Percentiles rank a stretch among this genome's conserved stretches.
Conservation (phyloP, 2,888 invertebrate genomes). For the Microctonus brassicae region DNA sequence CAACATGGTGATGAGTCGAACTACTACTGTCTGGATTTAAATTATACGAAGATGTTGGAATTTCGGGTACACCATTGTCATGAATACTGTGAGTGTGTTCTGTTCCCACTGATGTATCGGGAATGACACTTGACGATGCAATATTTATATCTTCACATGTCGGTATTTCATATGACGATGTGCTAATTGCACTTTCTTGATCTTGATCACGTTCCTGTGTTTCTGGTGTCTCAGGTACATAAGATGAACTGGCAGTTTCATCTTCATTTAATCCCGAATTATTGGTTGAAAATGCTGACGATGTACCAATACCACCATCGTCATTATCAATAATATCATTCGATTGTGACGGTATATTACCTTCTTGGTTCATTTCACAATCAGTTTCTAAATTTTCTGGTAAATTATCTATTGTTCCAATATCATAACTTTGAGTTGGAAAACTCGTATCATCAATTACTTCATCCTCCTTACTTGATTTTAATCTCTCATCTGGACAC, state of each 20-base stretch:
- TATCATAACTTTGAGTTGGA: slow-evolving; percentile 65
- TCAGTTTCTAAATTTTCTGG: slow-evolving; percentile 60
- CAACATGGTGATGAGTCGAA: slow-evolving; percentile 58
- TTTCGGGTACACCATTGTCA: slow-evolving; percentile 65
- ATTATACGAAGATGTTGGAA: slow-evolving; percentile 65
- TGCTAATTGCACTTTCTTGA: slow-evolving; percentile 67
- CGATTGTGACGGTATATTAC: slow-evolving; percentile 64
- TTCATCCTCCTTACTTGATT: slow-evolving; percentile 44
- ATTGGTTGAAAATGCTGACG: slow-evolving; percentile 49
- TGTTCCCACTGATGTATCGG: slow-evolving; percentile 58
- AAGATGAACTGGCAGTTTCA: slow-evolving; percentile 66
- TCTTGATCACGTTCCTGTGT: slow-evolving; percentile 67
- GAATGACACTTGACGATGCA: slow-evolving; percentile 62
- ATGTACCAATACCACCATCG: slow-evolving; percentile 46
- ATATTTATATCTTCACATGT: slow-evolving; percentile 67
- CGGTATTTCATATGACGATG: slow-evolving; percentile 66
- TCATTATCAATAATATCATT: slow-evolving; percentile 64
- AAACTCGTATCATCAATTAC: slow-evolving; percentile 62
- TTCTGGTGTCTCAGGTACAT: slow-evolving; percentile 67
- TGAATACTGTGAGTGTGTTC: slow-evolving; percentile 62
- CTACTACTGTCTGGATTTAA: slow-evolving; percentile 65
- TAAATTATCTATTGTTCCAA: slow-evolving; percentile 60
- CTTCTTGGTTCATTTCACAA: slow-evolving; percentile 60
- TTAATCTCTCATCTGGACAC: slow-evolving; percentile 50
- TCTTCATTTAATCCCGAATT: slow-evolving; percentile 64